These are phyloP conservation scores for Leucophora obtusa DNA, from an alignment of 2,888 invertebrate species.

Conservation along the genomic window DNA sequence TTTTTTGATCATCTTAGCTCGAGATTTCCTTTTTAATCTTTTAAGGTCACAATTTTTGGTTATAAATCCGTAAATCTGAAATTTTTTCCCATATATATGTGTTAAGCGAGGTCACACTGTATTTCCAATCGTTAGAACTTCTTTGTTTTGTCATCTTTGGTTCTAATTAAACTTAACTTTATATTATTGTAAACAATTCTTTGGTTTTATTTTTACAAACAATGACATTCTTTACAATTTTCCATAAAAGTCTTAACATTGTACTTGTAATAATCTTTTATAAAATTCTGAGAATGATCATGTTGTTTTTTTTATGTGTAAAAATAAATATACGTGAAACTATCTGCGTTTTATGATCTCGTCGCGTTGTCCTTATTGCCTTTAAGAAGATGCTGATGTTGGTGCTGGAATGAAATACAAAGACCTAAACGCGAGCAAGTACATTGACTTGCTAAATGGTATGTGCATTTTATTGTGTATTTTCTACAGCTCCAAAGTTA, in stretches of 20 bases:
- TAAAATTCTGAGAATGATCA: slow-evolving; percentile 2
- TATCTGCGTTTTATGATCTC: slow-evolving; percentile 57
- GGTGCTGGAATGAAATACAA: slow-evolving; percentile 4
- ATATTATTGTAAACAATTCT: background rate
- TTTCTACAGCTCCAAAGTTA: slow-evolving; percentile 1
- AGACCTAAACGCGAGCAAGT: slow-evolving; percentile 38
- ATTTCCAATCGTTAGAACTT: background rate
- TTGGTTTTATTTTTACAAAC: background rate
- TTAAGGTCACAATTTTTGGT: too few species aligned
- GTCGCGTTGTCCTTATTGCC: slow-evolving; percentile 49
- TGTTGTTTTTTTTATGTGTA: background rate
- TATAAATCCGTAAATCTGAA: too few species aligned
- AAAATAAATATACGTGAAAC: slow-evolving; percentile 30
- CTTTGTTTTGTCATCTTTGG: background rate
- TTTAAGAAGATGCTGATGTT: background rate
- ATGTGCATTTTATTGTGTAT: slow-evolving; percentile 20
- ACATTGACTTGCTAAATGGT: slow-evolving; percentile 40
- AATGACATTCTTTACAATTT: slow-evolving; percentile 35
- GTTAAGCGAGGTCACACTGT: too few species aligned
- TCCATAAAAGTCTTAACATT: slow-evolving; percentile 50
- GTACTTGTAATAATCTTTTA: background rate
- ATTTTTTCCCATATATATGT: too few species aligned
- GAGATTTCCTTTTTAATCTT: too few species aligned
- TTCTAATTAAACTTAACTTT: slow-evolving; percentile 2
- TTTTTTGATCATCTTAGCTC: too few species aligned